Evolutionary conservation across 2,113 vertebrate genomes (phyloP).

Genomic region (Oncorhynchus kisutch): DNA sequence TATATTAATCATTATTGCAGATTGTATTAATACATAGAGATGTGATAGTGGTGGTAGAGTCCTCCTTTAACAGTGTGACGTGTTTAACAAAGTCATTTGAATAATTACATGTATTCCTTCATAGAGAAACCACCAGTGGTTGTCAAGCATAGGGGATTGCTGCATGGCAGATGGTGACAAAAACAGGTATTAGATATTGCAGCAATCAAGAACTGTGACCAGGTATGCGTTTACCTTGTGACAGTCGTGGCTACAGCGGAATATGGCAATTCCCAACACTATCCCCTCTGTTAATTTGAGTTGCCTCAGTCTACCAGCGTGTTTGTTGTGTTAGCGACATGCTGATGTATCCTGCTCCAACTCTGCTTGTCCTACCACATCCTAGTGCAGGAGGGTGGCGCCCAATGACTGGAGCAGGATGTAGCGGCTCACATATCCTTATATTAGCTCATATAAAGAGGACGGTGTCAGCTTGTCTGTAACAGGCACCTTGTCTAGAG

Average conservation of each 20-base stretch:
- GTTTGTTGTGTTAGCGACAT: conserved; percentile 20
- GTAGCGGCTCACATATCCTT: conserved; percentile 48
- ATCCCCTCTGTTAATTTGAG: conserved; percentile 15
- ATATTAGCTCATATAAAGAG: conserved; percentile 21
- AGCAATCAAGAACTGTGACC: background rate
- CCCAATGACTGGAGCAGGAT: conserved; percentile 60
- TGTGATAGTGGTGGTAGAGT: background rate
- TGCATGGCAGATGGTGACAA: background rate
- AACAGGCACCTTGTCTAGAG: conserved; percentile 59
- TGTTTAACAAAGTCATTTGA: background rate
- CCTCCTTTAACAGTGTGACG: background rate
- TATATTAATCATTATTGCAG: background rate
- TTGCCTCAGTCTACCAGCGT: background rate
- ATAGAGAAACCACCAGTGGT: background rate
- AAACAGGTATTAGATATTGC: background rate
- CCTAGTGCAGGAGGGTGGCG: conserved; percentile 46
- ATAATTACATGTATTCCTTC: background rate
- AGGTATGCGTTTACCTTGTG: background rate
- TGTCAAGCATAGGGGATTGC: background rate
- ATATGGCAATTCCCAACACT: background rate
- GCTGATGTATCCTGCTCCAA: conserved; percentile 37
- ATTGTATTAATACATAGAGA: background rate
- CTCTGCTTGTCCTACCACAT: conserved; percentile 24
- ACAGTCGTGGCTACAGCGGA: background rate
- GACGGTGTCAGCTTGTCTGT: conserved; percentile 19